Conservation (phyloP, 2,113 vertebrate genomes). For the Lophius piscatorius region DNA sequence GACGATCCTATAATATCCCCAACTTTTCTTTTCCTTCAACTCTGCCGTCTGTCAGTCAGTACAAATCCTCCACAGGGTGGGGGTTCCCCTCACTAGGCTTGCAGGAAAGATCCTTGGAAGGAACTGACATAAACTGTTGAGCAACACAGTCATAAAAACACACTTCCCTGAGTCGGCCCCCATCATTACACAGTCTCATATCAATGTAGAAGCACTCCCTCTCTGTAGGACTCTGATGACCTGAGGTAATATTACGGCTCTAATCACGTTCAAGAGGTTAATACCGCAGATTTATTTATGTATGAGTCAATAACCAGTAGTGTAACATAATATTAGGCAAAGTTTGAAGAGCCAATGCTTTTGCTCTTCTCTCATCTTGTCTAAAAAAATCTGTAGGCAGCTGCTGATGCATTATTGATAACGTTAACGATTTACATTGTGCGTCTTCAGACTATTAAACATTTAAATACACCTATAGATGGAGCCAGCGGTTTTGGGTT, state of each 20-base stretch:
- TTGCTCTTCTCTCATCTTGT: not conserved
- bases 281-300: too few species aligned
- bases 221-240: not conserved
- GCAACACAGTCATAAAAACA: constrained; percentile 36
- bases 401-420: constrained; percentile 35
- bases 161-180: constrained; percentile 11
- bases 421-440: constrained; percentile 18
- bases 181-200: constrained; percentile 12
- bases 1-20: too few species aligned
- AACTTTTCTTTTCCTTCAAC: too few species aligned
- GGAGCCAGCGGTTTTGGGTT: constrained; percentile 3
- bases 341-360: too few species aligned
- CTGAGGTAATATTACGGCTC: constrained; percentile 7
- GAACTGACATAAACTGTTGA: constrained; percentile 6
- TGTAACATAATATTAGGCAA: constrained; percentile 5
- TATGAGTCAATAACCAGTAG: not conserved
- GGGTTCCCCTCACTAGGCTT: constrained; percentile 16
- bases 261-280: too few species aligned
- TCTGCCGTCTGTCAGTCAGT: constrained; percentile 10
- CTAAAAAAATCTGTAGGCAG: not conserved
- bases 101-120: constrained; percentile 5
- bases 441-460: constrained; percentile 2
- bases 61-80: constrained; percentile 5
- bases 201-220: constrained; percentile 7
- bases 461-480: constrained; percentile 5